Evolutionary conservation across 2,888 invertebrate species (phyloP).

Genomic region (Lissonota sp.): DNA sequence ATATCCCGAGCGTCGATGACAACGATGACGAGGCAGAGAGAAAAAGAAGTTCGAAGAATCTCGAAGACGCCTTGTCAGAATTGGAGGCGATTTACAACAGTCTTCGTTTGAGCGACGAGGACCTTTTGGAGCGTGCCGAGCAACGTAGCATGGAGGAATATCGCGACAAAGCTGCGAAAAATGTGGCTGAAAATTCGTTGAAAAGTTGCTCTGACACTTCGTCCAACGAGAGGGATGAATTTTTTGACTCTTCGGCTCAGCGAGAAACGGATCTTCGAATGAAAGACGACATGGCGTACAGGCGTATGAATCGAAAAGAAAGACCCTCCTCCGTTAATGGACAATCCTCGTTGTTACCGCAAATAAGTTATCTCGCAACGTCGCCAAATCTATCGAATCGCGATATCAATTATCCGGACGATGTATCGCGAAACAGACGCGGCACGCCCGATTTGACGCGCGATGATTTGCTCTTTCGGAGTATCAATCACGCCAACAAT

Average conservation of each 20-base stretch:
- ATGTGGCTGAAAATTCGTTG: conserved; percentile 70
- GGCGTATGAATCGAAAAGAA: conserved; percentile 88
- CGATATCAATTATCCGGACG: conserved; percentile 69
- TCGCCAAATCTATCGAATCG: conserved; percentile 87
- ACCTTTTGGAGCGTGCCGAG: conserved; percentile 92
- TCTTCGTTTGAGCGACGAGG: conserved; percentile 93
- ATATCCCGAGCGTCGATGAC: background rate
- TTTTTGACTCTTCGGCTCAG: conserved; percentile 29
- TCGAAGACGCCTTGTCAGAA: conserved; percentile 95
- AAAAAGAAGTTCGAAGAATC: conserved; percentile 89
- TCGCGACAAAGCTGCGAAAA: conserved; percentile 56
- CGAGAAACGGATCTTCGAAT: conserved; percentile 81
- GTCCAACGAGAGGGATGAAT: conserved; percentile 45
- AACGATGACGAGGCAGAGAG: conserved; percentile 84
- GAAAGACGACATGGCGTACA: conserved; percentile 92
- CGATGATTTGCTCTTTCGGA: conserved; percentile 94
- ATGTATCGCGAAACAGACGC: conserved; percentile 69
- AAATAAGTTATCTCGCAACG: conserved; percentile 88
- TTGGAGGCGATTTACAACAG: conserved; percentile 96
- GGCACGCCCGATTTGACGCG: conserved; percentile 92
- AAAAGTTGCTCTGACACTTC: conserved; percentile 55
- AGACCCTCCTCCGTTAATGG: conserved; percentile 80
- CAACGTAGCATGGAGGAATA: conserved; percentile 88
- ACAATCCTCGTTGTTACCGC: conserved; percentile 83
- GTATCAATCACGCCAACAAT: conserved; percentile 91